Conservation (phyloP, 2,113 vertebrate species). For the Sapajus apella region DNA sequence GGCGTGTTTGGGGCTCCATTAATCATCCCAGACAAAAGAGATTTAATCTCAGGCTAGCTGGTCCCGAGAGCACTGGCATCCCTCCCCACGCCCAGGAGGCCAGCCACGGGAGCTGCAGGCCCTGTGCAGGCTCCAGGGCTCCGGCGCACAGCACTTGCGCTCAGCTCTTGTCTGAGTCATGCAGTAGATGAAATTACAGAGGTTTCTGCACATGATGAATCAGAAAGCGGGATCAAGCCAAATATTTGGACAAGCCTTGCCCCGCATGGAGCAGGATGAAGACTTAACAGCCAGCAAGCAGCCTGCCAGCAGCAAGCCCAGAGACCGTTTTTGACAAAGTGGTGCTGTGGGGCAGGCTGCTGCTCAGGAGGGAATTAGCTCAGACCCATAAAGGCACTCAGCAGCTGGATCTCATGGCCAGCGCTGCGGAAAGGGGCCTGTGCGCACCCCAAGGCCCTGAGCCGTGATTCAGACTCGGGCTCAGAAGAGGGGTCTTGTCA, state of each 20-base stretch:
- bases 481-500: not conserved
- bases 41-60: slow-evolving; percentile 86
- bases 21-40: slow-evolving; percentile 90
- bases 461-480: not conserved
- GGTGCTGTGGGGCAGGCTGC: not conserved
- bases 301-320: not conserved
- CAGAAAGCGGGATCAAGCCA: slow-evolving; percentile 71
- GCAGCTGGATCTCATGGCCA: not conserved
- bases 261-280: slow-evolving; percentile 7
- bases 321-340: slow-evolving; percentile 41
- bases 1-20: slow-evolving; percentile 84
- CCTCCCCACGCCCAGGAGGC: slow-evolving; percentile 85
- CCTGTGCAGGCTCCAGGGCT: not conserved
- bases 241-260: slow-evolving; percentile 78
- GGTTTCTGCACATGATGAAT: slow-evolving; percentile 72
- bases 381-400: not conserved
- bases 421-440: accelerated
- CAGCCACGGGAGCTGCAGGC: not conserved
- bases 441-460: not conserved
- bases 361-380: not conserved
- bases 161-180: slow-evolving; percentile 71
- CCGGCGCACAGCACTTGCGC: not conserved
- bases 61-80: slow-evolving; percentile 80
- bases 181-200: slow-evolving; percentile 76
- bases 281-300: not conserved